phyloP scores from a whole-genome alignment of 2,888 invertebrate species.

The Morpho achilles region DNA sequence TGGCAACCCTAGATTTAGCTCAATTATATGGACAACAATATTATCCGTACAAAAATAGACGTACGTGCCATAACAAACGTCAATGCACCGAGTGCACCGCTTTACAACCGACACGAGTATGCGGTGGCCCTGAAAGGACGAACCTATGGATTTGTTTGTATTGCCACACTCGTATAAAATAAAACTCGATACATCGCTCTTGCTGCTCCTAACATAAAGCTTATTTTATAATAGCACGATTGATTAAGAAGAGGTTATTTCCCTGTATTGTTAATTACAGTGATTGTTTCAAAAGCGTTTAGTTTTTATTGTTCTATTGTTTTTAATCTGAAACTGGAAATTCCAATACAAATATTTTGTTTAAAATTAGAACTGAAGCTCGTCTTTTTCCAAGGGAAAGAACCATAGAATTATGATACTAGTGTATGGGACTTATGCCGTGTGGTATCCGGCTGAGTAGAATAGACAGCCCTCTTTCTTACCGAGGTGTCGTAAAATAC shows the following conservation, averaged over 20 bases:
- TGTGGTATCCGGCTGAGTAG: too few species aligned
- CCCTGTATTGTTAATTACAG: neutral
- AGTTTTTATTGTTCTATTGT: too few species aligned
- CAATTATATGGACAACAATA: neutral
- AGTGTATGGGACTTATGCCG: too few species aligned
- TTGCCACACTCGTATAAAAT: neutral
- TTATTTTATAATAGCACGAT: neutral
- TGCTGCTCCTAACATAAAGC: neutral
- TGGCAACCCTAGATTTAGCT: neutral
- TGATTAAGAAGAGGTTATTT: neutral
- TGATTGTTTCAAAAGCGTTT: neutral
- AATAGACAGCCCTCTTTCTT: too few species aligned
- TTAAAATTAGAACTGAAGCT: too few species aligned
- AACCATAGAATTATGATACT: too few species aligned
- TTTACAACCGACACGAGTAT: neutral
- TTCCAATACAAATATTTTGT: too few species aligned
- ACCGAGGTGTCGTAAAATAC: too few species aligned
- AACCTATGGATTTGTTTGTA: neutral
- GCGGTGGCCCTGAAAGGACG: conserved; percentile 2
- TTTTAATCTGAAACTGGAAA: too few species aligned
- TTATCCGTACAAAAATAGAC: conserved; percentile 5
- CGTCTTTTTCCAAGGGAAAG: too few species aligned
- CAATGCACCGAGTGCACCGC: conserved; percentile 6
- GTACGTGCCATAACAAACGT: conserved; percentile 6
- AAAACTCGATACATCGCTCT: neutral